These are phyloP conservation scores for Anguilla japonica DNA, from an alignment of 2,113 vertebrate species.

Conservation along the genomic window DNA sequence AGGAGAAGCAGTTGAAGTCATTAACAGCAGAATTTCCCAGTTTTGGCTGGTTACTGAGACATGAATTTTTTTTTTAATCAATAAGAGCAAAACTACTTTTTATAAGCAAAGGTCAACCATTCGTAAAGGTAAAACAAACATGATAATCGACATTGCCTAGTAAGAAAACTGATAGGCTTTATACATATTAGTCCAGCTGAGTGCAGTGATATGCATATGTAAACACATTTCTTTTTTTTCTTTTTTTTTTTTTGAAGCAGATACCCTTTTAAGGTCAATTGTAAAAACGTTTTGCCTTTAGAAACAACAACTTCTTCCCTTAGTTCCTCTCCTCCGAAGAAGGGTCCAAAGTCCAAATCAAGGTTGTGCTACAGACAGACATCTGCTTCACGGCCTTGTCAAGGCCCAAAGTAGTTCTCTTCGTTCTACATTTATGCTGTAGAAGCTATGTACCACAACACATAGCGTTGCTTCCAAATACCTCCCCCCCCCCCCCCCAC, in stretches of 20 bases:
- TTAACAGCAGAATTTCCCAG: conserved; percentile 78
- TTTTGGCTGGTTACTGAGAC: conserved; percentile 76
- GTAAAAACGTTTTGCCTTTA: conserved; percentile 69
- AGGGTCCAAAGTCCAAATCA: conserved; percentile 72
- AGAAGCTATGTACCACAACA: conserved; percentile 75
- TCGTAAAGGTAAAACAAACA: conserved; percentile 69
- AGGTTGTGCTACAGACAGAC: conserved; percentile 82
- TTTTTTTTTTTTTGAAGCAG: conserved; percentile 74
- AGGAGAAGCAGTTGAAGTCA: conserved; percentile 73
- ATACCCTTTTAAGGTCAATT: conserved; percentile 85
- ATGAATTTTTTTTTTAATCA: conserved; percentile 74
- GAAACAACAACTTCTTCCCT: conserved; percentile 67
- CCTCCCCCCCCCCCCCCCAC: conserved; percentile 36
- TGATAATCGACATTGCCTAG: conserved; percentile 60
- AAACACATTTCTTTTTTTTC: conserved; percentile 89
- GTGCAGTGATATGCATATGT: conserved; percentile 93
- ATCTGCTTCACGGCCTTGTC: conserved; percentile 79
- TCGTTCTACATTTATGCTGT: conserved; percentile 61
- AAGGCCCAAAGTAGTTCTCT: conserved; percentile 75
- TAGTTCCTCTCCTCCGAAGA: conserved; percentile 58
- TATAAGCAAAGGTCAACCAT: conserved; percentile 81
- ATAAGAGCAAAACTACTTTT: conserved; percentile 76
- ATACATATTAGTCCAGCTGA: conserved; percentile 77
- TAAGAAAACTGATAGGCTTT: conserved; percentile 67
- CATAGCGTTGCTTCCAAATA: conserved; percentile 71